Evolutionary conservation across 2,888 invertebrate genomes (phyloP).

Genomic region (Caprella mutica): DNA sequence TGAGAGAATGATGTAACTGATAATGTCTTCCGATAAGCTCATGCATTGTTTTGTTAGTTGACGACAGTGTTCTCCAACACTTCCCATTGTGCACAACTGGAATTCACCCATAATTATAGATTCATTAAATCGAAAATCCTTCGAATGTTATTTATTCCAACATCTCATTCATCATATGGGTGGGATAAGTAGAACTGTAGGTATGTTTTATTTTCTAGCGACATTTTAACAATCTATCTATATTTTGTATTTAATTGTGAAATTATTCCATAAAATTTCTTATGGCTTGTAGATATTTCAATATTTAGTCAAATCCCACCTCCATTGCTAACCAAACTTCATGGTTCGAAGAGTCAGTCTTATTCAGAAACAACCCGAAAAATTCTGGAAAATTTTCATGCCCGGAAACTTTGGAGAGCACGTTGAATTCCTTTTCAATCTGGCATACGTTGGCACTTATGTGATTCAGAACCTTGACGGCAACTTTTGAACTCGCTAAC

Average conservation of each 20-base stretch:
- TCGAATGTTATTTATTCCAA: too few relatives aligned
- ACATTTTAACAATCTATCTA: too few relatives aligned
- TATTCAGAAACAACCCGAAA: constrained; percentile 68
- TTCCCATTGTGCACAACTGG: too few relatives aligned
- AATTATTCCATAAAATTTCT: too few relatives aligned
- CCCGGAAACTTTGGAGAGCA: constrained; percentile 59
- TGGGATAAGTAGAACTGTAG: too few relatives aligned
- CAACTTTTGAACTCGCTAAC: constrained; percentile 52
- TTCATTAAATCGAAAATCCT: too few relatives aligned
- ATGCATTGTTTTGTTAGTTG: constrained; percentile 64
- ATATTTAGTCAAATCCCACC: constrained; percentile 47
- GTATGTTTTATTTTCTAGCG: too few relatives aligned
- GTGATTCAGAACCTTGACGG: constrained; percentile 67
- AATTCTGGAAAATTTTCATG: constrained; percentile 73
- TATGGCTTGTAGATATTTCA: too few relatives aligned
- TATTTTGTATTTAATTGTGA: too few relatives aligned
- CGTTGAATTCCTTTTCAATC: constrained; percentile 72
- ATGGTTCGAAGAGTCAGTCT: constrained; percentile 45
- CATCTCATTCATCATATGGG: too few relatives aligned
- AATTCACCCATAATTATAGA: too few relatives aligned
- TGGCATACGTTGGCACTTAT: constrained; percentile 53
- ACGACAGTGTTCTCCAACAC: background rate
- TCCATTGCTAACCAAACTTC: constrained; percentile 85
- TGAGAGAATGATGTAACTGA: constrained; percentile 61
- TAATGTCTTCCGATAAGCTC: constrained; percentile 75